Evolutionary conservation across 2,113 vertebrate species (phyloP).

Genomic region (Microcebus jonahi): DNA sequence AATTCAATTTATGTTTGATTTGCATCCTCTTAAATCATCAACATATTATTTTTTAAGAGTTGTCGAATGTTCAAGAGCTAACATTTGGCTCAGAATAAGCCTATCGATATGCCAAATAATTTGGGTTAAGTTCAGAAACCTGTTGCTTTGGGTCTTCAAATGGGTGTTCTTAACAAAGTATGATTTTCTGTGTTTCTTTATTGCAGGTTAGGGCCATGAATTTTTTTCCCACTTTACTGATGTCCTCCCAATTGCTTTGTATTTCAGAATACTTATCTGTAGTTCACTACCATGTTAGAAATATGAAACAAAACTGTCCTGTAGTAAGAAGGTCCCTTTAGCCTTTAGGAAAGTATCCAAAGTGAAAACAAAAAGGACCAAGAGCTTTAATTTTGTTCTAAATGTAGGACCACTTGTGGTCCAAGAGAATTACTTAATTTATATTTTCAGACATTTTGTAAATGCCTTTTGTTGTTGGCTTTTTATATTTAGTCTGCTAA

Average conservation of each 20-base stretch:
- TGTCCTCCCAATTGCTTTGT: not conserved
- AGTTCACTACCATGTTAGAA: not conserved
- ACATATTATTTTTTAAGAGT: constrained; percentile 71
- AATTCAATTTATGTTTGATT: constrained; percentile 56
- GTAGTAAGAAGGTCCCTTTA: not conserved
- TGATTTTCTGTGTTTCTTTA: not conserved
- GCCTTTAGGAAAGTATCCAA: not conserved
- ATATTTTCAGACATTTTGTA: constrained; percentile 7
- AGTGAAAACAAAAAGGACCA: not conserved
- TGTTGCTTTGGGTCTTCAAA: constrained; percentile 42
- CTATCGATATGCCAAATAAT: constrained; percentile 62
- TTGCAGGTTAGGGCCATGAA: not conserved
- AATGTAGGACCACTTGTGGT: not conserved
- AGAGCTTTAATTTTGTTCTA: constrained; percentile 24
- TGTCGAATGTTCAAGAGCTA: constrained; percentile 68
- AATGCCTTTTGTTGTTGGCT: not conserved
- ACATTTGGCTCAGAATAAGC: constrained; percentile 50
- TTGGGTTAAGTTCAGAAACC: constrained; percentile 56
- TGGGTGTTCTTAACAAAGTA: constrained; percentile 11
- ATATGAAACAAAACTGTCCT: not conserved
- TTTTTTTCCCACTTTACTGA: constrained; percentile 5
- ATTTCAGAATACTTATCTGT: not conserved
- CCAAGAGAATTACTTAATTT: not conserved
- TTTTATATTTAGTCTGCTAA: constrained; percentile 21
- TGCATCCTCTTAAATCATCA: constrained; percentile 68